A percentile compares a stretch with the other conserved stretches of the same genome.
These are phyloP conservation scores for Mythimna albipuncta DNA, from an alignment of 2,888 invertebrate species.

Conservation along the genomic window DNA sequence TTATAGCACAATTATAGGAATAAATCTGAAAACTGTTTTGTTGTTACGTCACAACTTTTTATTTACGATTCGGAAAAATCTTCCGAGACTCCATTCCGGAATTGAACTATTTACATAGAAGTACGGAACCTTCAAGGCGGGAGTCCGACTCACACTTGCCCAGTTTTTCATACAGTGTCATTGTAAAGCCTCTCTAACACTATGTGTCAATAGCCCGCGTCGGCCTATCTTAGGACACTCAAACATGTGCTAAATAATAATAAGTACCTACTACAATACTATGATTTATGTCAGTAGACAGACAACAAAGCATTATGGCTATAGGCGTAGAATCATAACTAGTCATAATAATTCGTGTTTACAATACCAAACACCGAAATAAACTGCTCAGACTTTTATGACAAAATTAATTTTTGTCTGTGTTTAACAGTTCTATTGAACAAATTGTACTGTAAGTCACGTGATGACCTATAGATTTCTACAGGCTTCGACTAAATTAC, in stretches of 20 bases:
- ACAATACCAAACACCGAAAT: slow-evolving; percentile 26
- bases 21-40: no score
- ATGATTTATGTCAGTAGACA: slow-evolving; percentile 9
- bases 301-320: slow-evolving; percentile 42
- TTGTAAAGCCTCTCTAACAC: neutral
- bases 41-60: no score
- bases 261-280: neutral
- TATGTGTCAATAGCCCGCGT: neutral
- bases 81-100: no score
- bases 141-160: no score
- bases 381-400: neutral
- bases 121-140: no score
- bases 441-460: neutral
- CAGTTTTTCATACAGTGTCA: no score
- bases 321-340: slow-evolving; percentile 36
- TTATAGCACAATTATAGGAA: no score
- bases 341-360: slow-evolving; percentile 31
- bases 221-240: no score
- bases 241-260: slow-evolving; percentile 3
- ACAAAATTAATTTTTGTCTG: slow-evolving; percentile 4
- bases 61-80: no score
- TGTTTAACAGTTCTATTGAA: neutral
- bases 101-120: no score
- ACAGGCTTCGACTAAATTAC: no score
- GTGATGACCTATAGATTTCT: no score